phyloP scores from a whole-genome alignment of 2,113 vertebrate species.

The Tinamus guttatus region DNA sequence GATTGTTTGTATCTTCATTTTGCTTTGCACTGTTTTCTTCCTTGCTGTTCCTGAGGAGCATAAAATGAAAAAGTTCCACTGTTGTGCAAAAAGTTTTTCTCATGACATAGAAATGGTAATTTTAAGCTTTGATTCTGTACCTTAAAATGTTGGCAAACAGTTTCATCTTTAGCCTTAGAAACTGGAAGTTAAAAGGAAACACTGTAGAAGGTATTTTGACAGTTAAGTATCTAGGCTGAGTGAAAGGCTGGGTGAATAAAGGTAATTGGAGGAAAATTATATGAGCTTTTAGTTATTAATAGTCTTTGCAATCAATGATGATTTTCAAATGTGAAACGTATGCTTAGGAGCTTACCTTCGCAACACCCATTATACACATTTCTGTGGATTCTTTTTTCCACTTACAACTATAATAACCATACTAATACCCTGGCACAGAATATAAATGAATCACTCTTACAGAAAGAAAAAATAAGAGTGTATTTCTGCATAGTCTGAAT shows the following conservation, averaged over 20 bases:
- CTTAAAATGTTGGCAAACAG: not conserved
- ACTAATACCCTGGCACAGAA: not conserved
- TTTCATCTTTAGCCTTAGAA: not conserved
- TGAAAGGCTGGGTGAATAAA: not conserved
- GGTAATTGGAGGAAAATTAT: not conserved
- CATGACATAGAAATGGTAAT: not conserved
- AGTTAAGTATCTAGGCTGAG: not conserved
- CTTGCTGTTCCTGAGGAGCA: not conserved
- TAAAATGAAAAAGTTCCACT: not conserved
- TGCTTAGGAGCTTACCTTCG: not conserved
- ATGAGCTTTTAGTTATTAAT: not conserved
- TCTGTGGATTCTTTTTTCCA: not conserved
- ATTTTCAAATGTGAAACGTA: not conserved
- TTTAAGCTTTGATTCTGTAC: fast-evolving
- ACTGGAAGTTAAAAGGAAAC: not conserved
- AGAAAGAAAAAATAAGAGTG: not conserved
- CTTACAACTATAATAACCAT: not conserved
- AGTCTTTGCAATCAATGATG: not conserved
- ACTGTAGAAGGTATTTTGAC: not conserved
- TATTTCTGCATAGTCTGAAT: not conserved
- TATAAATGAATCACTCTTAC: not conserved
- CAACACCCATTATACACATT: not conserved
- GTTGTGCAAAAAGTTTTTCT: not conserved
- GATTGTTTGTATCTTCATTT: not conserved
- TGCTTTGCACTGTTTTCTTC: not conserved